Conservation (phyloP, 2,113 vertebrate genomes). For the Xenopus tropicalis region UCB_Xtro_10.0 CM004444.2:108255501-108256000, state of each 20-base stretch:
- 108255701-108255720: neutral
- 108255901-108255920: no score
- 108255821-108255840: no score
- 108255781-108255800: no score
- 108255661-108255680: conserved; percentile 46
- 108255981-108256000: no score
- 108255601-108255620: conserved; percentile 68
- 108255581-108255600: conserved; percentile 76
- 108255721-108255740: conserved; percentile 5
- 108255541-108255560: conserved; percentile 76
- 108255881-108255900: no score
- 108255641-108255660: conserved; percentile 54
- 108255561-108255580: conserved; percentile 76
- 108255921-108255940: no score
- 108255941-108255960: no score
- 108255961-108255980: no score
- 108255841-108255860: no score
- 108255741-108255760: conserved; percentile 11
- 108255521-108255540: conserved; percentile 75
- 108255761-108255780: conserved; percentile 1
- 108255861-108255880: no score
- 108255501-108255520: conserved; percentile 79
- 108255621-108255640: conserved; percentile 53
- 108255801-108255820: no score
- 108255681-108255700: conserved; percentile 50